Evolutionary conservation across 1,140 invertebrate species (phyloP).

Genomic region (Hyles vespertilio): DNA sequence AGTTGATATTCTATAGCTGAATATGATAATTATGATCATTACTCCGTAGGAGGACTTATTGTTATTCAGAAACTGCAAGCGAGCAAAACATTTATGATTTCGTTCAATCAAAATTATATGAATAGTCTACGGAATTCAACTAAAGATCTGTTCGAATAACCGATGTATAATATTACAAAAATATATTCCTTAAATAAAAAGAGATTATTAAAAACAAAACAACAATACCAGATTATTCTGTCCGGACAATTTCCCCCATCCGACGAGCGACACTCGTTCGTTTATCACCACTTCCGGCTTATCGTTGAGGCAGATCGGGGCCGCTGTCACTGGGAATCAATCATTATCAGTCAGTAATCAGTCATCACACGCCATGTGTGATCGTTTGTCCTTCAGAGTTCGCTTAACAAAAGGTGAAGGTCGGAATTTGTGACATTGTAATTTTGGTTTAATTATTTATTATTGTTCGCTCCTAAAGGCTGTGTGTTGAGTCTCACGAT

Average conservation of each 20-base stretch:
- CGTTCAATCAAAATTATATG: too few species aligned
- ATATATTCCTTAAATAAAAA: not conserved
- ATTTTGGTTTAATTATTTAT: too few species aligned
- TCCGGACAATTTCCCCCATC: constrained; percentile 74
- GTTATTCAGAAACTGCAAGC: too few species aligned
- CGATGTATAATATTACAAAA: not conserved
- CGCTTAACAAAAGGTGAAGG: constrained; percentile 9
- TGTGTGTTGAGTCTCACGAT: too few species aligned
- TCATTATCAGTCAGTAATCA: constrained; percentile 22
- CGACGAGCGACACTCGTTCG: constrained; percentile 67
- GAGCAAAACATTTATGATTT: too few species aligned
- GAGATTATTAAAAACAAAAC: not conserved
- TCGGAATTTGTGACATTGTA: too few species aligned
- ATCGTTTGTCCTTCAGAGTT: constrained; percentile 4
- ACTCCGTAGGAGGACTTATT: too few species aligned
- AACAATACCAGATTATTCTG: constrained; percentile 50
- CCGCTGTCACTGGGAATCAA: constrained; percentile 62
- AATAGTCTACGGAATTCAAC: too few species aligned
- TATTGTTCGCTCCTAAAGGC: too few species aligned
- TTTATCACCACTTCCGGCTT: constrained; percentile 70
- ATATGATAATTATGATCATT: too few species aligned
- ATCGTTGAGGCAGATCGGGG: constrained; percentile 73
- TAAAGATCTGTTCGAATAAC: too few species aligned
- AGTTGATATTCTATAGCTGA: too few species aligned
- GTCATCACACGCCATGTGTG: not conserved